A percentile compares a stretch with the other conserved stretches of the same genome.
Conservation (phyloP, 37 sponge, comb jelly and placozoan genomes). For the Diacarnus erythraeanus region DNA sequence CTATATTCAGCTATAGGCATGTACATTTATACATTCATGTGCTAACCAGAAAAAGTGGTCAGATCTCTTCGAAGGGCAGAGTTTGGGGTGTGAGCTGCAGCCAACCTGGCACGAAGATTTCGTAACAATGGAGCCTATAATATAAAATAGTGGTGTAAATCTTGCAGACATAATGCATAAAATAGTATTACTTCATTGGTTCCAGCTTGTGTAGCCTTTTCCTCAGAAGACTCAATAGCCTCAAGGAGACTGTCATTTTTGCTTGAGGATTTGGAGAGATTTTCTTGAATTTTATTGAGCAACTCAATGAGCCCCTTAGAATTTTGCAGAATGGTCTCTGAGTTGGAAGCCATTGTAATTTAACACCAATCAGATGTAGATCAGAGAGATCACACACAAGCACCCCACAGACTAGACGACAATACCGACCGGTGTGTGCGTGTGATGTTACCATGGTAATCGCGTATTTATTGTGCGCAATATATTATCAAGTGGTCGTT, state of each 20-base stretch:
- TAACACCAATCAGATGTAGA: too few species aligned
- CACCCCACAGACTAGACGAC: neutral
- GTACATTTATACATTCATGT: too few species aligned
- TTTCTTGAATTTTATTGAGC: slow-evolving; percentile 47
- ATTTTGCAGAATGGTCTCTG: slow-evolving; percentile 5
- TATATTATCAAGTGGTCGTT: neutral
- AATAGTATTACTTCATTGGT: neutral
- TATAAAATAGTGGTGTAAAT: too few species aligned
- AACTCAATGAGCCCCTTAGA: slow-evolving; percentile 31
- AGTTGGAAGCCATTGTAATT: slow-evolving; percentile 15
- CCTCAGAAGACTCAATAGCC: slow-evolving; percentile 74
- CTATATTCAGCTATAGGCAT: too few species aligned
- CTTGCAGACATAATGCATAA: too few species aligned
- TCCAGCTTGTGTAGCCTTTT: slow-evolving; percentile 29
- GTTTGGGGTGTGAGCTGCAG: slow-evolving; percentile 81
- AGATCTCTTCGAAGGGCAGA: slow-evolving; percentile 69
- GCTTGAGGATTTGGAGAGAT: slow-evolving; percentile 42
- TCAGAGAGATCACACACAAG: too few species aligned
- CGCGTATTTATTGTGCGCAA: neutral
- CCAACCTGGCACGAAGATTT: slow-evolving; percentile 75
- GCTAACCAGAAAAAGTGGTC: slow-evolving; percentile 39
- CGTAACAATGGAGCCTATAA: slow-evolving; percentile 53
- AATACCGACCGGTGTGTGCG: neutral
- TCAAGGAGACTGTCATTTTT: slow-evolving; percentile 84
- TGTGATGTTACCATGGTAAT: neutral